Evolutionary conservation across 2,888 invertebrate species (phyloP).

Genomic region (Hololepta plana): DNA sequence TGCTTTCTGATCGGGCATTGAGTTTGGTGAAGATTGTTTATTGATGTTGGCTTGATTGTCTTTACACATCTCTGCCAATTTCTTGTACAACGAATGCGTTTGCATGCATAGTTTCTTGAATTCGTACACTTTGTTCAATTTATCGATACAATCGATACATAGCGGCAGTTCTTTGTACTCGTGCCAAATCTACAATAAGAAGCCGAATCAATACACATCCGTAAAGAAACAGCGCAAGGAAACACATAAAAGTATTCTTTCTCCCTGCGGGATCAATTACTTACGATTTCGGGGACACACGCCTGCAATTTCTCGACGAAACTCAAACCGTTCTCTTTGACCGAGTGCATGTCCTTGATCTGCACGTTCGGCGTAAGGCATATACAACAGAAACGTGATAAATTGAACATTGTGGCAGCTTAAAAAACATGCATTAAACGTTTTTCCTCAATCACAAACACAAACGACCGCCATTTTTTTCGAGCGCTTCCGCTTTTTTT

Average conservation of each 20-base stretch:
- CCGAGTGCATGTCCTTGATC: slow-evolving; percentile 22
- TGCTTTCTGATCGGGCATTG: too few species aligned
- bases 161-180: slow-evolving; percentile 18
- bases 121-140: slow-evolving; percentile 21
- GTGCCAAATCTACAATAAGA: slow-evolving; percentile 21
- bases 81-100: background rate
- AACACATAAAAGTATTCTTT: too few species aligned
- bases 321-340: slow-evolving; percentile 21
- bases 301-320: slow-evolving; percentile 21
- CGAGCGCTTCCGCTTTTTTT: too few species aligned
- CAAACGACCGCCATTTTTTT: too few species aligned
- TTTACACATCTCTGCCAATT: too few species aligned
- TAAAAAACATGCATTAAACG: too few species aligned
- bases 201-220: too few species aligned
- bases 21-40: too few species aligned
- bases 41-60: too few species aligned
- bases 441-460: too few species aligned
- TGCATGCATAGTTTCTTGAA: slow-evolving; percentile 23
- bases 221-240: too few species aligned
- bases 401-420: slow-evolving; percentile 18
- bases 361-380: slow-evolving; percentile 23
- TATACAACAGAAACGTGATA: slow-evolving; percentile 24
- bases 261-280: too few species aligned
- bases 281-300: slow-evolving; percentile 26
- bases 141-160: slow-evolving; percentile 22